Percentiles rank a stretch among this genome's conserved stretches.
Evolutionary conservation across 92 coral and sea anemone species (phyloP).

Genomic region (Porites evermanni): DNA sequence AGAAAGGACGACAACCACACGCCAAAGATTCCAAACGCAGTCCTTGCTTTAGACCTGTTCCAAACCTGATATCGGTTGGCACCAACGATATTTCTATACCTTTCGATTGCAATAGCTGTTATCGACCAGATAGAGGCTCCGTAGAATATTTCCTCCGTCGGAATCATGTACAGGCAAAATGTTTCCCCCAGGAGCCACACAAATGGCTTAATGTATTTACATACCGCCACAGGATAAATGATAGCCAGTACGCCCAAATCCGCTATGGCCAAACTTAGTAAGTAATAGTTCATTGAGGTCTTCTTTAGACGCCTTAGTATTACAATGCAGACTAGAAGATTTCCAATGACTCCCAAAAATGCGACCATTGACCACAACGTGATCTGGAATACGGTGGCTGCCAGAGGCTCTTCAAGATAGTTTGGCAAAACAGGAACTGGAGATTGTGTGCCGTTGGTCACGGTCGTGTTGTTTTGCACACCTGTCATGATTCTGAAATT

Average conservation of each 20-base stretch:
- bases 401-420: constrained; percentile 53
- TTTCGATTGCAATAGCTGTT: constrained; percentile 78
- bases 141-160: constrained; percentile 77
- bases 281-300: constrained; percentile 71
- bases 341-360: constrained; percentile 78
- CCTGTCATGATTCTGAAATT: background rate
- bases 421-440: background rate
- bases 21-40: constrained; percentile 43
- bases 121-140: constrained; percentile 95
- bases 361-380: constrained; percentile 65
- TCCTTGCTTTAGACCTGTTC: constrained; percentile 39
- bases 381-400: constrained; percentile 53
- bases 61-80: constrained; percentile 30
- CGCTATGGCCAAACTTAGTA: constrained; percentile 79
- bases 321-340: constrained; percentile 74
- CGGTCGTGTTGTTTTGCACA: background rate
- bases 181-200: constrained; percentile 65
- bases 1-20: constrained; percentile 79
- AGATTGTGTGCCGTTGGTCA: background rate
- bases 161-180: constrained; percentile 72
- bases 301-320: constrained; percentile 61
- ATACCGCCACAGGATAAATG: constrained; percentile 66
- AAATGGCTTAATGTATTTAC: constrained; percentile 42
- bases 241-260: constrained; percentile 77
- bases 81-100: constrained; percentile 77